Evolutionary conservation across 1,140 invertebrate genomes (phyloP), one percentile per base, ranked within the genome.

Genomic region (Pseudobourletiella spinata): DNA sequence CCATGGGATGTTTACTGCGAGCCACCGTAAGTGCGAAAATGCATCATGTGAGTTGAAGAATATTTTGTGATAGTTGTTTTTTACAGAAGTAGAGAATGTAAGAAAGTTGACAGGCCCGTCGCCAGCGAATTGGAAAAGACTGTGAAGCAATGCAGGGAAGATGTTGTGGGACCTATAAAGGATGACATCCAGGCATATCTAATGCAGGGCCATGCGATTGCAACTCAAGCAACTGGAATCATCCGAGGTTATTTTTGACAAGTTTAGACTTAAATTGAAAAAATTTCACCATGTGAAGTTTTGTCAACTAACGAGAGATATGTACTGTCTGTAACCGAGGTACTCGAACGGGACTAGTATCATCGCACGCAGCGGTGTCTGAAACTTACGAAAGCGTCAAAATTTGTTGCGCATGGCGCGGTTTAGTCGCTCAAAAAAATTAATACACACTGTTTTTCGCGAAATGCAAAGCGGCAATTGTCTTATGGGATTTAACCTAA

Each of bases 71-170:
- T 26, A 8, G 50, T 54, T 26, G 11, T 54, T 59, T 30, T 43
- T 44, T 15, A 18, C 35, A 55, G 29, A 25, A 55, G 20, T n/a
- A 32, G 14, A 43, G 1, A 14, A 2, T 1, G 4, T 22, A 16
- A 18, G 28, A 42, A 52, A 14, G 15, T 8, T 32, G 44, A 32
- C 18, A 60, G 25, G 22, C 20, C 26, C 8, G 26, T 8, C 15
- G 60, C 3, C 18, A 28, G 42, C 6, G 60, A 57, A 35, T 22
- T 62, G 30, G 60, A 62, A 51, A 62, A 62, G 51, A 48, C 52
- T 48, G 28, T 62, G 3, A 32, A 62, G 42, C 6, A 44, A n/a
- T 61, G 59, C 46, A 32, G 59, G 2, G 59, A 61, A 61, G 50
- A 39, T 8, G 25, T 54, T 29, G 50, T 61, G 20, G 50, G 16